Percentiles rank a stretch among this genome's conserved stretches.
Evolutionary conservation across 2,888 invertebrate genomes (phyloP).

Genomic region (Campoplex capitator): DNA sequence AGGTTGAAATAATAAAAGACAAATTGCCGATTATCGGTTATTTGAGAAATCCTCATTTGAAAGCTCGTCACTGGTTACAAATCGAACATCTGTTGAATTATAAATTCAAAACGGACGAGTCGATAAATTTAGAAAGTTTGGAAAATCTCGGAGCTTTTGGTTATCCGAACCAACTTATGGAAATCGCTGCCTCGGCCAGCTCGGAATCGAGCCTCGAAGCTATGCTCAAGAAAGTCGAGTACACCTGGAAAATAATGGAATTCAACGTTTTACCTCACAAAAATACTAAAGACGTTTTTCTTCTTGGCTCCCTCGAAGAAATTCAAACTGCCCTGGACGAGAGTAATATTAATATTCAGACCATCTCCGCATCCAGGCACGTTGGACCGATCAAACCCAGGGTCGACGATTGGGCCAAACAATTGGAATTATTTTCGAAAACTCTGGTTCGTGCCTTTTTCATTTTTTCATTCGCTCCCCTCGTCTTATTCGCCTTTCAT

Average conservation of each 20-base stretch:
- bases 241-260: conserved; percentile 92
- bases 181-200: conserved; percentile 94
- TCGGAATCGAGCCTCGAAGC: conserved; percentile 94
- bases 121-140: conserved; percentile 88
- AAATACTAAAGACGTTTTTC: conserved; percentile 93
- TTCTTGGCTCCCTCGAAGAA: conserved; percentile 94
- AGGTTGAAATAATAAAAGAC: conserved; percentile 92
- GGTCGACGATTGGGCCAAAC: conserved; percentile 93
- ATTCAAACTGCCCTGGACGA: conserved; percentile 93
- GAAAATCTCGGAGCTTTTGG: conserved; percentile 91
- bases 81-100: conserved; percentile 91
- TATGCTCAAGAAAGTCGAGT: conserved; percentile 93
- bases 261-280: conserved; percentile 92
- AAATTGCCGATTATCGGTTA: conserved; percentile 93
- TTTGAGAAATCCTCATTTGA: conserved; percentile 92
- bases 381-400: conserved; percentile 93
- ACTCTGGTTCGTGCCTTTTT: conserved; percentile 88
- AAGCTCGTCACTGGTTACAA: conserved; percentile 93
- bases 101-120: conserved; percentile 90
- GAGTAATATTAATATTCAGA: conserved; percentile 93
- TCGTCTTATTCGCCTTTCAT: not conserved
- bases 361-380: conserved; percentile 94
- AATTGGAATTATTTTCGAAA: conserved; percentile 91
- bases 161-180: conserved; percentile 91
- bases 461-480: too few relatives aligned